Base-by-base conservation (phyloP, 2,888 invertebrate genomes). In the Coronaproctus castanopsis region DNA sequence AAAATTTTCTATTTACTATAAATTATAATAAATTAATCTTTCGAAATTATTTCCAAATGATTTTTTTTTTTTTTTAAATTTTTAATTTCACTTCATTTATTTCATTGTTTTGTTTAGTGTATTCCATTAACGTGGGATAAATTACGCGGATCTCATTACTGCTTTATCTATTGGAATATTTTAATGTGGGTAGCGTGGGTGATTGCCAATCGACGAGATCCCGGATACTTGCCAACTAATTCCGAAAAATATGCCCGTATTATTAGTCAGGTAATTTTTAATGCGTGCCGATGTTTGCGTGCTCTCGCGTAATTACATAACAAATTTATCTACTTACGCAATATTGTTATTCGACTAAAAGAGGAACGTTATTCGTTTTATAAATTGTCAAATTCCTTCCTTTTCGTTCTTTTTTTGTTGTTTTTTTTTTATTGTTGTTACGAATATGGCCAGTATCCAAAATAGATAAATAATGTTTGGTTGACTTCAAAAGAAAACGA, bases 171-270 rank as follows among this genome's bases (percentile, higher is more conserved):
- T 68, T 85, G 88, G 84, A 92, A 92, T 71, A 77, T 81, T 3
- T 80, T 89, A 10, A 92, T 93, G 91, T 92, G 92, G 92, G 75
- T 91, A 10, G 87, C 88, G 67, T 88, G 92, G 84, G 79, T 88
- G 59, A 82, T 89, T 55, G 90, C 91, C 2, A 91, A 90, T 69
- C 79, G 89, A 20, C 80, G 85, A 57, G 88, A 92, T 72, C 92
- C 92, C 0, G 91, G 91, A 19, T 92, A 87, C 68, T 82, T 92
- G 61, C 85, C 88, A 0, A 80, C 85, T 68, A 90, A 91, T 70
- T 86, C 89, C 0, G 90, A 91, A 66, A 86, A 87, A 1, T 93
- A 93, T 70, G 86, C 89, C 68, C 76, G 87, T 65, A 88, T 89
- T 21, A 91, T 93, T 63, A 84, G 88, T 70, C 87, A 91, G 75